Evolutionary conservation across 2,888 invertebrate genomes (phyloP), one percentile per base, ranked within the genome.

Genomic region (Uropetala carovei): DNA sequence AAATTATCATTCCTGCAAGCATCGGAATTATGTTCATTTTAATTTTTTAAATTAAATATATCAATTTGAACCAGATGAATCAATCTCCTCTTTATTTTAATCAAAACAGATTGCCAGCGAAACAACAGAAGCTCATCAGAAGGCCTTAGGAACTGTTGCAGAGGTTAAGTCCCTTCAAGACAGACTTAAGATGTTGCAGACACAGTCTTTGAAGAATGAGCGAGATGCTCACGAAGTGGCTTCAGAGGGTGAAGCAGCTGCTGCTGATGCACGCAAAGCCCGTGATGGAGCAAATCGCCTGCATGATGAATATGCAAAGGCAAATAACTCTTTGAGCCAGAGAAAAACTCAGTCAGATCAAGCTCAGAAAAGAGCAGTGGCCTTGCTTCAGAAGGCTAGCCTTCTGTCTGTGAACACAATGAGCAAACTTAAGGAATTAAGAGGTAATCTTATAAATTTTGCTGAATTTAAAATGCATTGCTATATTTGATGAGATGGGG

Each of bases 171-270:
- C 96, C 10, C 95, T 99, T 93, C 97, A 97, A 92, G 95, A 96
- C 0, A 96, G 97, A 93, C 95, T 99, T 27, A 97, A 97, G 93
- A 96, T 97, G 92, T 95, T 99, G 81, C 97, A 98, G 94, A 97
- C 97, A 93, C 97, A 97, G 94, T 97, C 98, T 93, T 96, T 97
- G 5, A 97, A 97, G 94, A 99, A 98, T 94, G 97, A 98, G 94
- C 96, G 97, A 92, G 97, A 97, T 92, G 97, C 99, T 11, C 96
- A 97, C 93, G 97, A 97, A 94, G 98, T 99, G 0, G 97, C 97
- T 94, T 96, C 97, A 93, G 97, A 97, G 94, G 97, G 97, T 0
- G 96, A 96, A 92, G 96, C 96, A 93, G 98, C 98, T 4, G 96
- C 97, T 0, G 96, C 96, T 89, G 97, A 97, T 92, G 97, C 98